Evolutionary conservation across 2,113 vertebrate genomes (phyloP).

Genomic region (Cranoglanis bouderius): DNA sequence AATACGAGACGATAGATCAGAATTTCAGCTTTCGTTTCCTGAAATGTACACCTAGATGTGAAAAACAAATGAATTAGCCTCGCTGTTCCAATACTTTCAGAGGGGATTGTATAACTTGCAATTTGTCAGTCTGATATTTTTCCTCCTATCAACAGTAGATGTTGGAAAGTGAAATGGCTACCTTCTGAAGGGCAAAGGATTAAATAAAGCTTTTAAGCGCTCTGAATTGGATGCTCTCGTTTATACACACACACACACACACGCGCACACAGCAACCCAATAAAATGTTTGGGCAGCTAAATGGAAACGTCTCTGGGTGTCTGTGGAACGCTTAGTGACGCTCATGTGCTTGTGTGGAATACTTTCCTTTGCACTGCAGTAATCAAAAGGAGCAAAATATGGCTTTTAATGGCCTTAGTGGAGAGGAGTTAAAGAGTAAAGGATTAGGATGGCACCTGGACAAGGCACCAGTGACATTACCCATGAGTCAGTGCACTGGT

Average conservation of each 20-base stretch:
- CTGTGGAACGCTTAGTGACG: background rate
- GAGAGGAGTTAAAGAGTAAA: constrained; percentile 51
- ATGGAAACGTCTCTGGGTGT: constrained; percentile 49
- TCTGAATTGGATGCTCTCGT: constrained; percentile 16
- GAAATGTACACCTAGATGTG: background rate
- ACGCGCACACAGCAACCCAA: constrained; percentile 26
- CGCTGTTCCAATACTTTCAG: background rate
- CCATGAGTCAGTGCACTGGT: constrained; percentile 8
- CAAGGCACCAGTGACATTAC: constrained; percentile 31
- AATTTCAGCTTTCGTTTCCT: background rate
- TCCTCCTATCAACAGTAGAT: background rate
- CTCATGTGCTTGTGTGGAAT: constrained; percentile 2
- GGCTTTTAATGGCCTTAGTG: constrained; percentile 62
- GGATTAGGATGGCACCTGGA: constrained; percentile 36
- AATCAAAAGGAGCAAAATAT: constrained; percentile 32
- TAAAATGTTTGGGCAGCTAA: constrained; percentile 47
- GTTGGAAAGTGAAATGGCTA: background rate
- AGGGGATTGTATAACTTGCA: background rate
- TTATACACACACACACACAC: background rate
- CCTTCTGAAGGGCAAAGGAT: constrained; percentile 35
- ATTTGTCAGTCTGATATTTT: constrained; percentile 10
- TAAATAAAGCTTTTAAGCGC: constrained; percentile 47
- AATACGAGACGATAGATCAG: background rate
- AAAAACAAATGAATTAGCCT: no score
- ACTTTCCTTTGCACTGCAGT: constrained; percentile 20